A percentile compares a stretch with the other conserved stretches of the same genome.
Conservation (phyloP, 2,113 vertebrate genomes). For the Alligator sinensis region DNA sequence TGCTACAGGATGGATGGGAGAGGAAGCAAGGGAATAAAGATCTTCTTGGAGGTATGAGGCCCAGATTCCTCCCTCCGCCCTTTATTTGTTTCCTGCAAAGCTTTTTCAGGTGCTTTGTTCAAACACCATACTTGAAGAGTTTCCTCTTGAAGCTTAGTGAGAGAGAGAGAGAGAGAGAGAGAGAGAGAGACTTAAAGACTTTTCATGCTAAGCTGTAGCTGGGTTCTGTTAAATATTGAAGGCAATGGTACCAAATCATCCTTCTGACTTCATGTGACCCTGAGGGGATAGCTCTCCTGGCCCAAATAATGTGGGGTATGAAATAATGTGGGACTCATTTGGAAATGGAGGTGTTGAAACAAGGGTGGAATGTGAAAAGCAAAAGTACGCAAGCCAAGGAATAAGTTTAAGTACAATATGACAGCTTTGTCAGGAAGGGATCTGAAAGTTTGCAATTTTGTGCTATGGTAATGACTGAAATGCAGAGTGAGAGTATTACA, state of each 20-base stretch:
- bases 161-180: not conserved
- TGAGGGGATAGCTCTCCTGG: not conserved
- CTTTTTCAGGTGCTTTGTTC: too few species aligned
- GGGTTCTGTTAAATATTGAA: constrained; percentile 8
- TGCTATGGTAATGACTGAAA: constrained; percentile 3
- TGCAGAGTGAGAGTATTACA: not conserved
- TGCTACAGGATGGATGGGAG: not conserved
- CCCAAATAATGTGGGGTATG: not conserved
- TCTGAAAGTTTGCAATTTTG: not conserved
- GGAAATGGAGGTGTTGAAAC: constrained; percentile 9
- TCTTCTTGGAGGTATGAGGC: not conserved
- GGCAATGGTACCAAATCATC: accelerated
- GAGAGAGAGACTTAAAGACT: not conserved
- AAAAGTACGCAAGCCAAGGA: not conserved
- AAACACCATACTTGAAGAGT: not conserved
- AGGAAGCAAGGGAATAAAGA: too few species aligned
- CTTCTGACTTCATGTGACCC: constrained; percentile 8
- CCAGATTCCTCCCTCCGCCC: accelerated
- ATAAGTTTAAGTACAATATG: not conserved
- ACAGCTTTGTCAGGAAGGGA: not conserved
- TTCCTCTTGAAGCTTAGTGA: not conserved
- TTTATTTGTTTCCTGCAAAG: not conserved
- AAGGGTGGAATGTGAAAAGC: constrained; percentile 12
- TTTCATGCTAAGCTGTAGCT: constrained; percentile 17
- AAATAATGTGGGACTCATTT: not conserved